Evolutionary conservation across 2,888 invertebrate species (phyloP).

Genomic region (Steinernema carpocapsae): DNA sequence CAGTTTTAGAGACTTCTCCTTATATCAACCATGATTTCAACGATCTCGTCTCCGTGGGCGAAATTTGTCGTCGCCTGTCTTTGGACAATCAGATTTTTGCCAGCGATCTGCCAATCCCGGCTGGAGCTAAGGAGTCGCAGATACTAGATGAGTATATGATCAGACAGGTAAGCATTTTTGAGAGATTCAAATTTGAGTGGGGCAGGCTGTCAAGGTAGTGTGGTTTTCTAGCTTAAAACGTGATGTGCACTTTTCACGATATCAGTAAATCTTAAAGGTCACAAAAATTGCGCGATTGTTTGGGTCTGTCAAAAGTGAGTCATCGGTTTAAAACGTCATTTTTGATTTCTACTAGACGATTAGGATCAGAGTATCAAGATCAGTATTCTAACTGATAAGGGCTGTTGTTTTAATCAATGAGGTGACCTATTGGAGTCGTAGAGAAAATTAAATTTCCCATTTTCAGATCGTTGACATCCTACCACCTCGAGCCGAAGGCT

Average conservation of each 20-base stretch:
- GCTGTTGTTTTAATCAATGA: no score
- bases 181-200: constrained; percentile 3
- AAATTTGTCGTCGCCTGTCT: constrained; percentile 70
- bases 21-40: constrained; percentile 45
- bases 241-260: no score
- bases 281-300: no score
- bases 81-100: constrained; percentile 62
- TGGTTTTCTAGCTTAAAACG: no score
- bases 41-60: constrained; percentile 70
- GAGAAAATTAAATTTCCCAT: not conserved
- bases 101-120: constrained; percentile 65
- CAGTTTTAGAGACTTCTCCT: not conserved
- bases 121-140: constrained; percentile 61
- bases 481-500: constrained; percentile 89
- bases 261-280: no score
- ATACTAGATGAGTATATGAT: constrained; percentile 68
- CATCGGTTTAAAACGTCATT: not conserved
- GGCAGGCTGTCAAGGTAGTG: not conserved
- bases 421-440: no score
- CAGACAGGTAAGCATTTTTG: constrained; percentile 51
- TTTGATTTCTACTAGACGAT: not conserved
- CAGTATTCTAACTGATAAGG: no score
- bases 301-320: not conserved
- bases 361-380: no score
- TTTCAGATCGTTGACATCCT: constrained; percentile 74